Evolutionary conservation across 2,797 vertebrate species (phyloP).

Genomic region (Catamblyrhynchus diadema): DNA sequence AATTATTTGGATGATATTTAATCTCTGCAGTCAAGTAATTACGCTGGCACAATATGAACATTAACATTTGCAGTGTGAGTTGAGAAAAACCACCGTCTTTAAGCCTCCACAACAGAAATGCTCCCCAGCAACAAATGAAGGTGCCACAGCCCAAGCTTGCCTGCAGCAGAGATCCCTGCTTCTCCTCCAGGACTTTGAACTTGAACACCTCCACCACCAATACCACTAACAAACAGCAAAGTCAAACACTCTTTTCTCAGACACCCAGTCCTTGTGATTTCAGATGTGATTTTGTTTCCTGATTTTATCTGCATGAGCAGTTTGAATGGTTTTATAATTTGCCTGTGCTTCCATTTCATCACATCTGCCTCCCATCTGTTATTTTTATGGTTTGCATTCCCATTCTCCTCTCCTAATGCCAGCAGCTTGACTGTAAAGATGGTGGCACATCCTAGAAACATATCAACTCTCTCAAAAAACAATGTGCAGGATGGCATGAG

Average conservation of each 20-base stretch:
- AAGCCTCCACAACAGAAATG: background rate
- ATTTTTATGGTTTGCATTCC: constrained; percentile 31
- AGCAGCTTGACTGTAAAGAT: background rate
- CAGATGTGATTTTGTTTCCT: constrained; percentile 14
- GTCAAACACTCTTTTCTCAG: background rate
- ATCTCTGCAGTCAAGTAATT: background rate
- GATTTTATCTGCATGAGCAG: constrained; percentile 45
- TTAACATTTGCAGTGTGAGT: background rate
- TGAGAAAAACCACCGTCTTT: background rate
- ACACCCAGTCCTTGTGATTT: background rate
- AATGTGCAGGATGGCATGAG: background rate
- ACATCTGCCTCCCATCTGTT: constrained; percentile 55
- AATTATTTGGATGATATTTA: background rate
- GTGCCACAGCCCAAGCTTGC: background rate
- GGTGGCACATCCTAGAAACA: background rate
- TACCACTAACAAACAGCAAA: background rate
- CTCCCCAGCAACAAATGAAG: background rate
- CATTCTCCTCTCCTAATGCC: constrained; percentile 19
- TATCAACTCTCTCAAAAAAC: background rate
- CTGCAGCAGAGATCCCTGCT: background rate
- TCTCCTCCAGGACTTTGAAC: background rate
- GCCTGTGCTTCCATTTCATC: constrained; percentile 30
- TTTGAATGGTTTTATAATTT: constrained; percentile 61
- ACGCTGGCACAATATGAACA: background rate
- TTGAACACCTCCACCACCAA: background rate